These are phyloP conservation scores for Mustela nigripes DNA, from an alignment of 2,113 vertebrate genomes.

Conservation along the genomic window DNA sequence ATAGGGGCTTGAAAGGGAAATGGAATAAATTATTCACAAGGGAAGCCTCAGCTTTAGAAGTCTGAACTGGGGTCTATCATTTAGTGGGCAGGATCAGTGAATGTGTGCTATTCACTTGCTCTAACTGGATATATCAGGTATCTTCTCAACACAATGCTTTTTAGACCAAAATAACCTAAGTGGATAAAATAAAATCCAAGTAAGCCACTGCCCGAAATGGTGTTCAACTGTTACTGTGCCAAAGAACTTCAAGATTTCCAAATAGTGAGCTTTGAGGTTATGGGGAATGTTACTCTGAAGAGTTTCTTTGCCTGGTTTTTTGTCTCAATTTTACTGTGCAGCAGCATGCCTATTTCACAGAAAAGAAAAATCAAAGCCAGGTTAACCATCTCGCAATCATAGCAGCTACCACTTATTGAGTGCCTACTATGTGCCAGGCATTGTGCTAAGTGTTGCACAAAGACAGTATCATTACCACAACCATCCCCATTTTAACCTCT, in stretches of 20 bases:
- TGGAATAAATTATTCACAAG: conserved; percentile 81
- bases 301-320: background rate
- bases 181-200: background rate
- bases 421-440: background rate
- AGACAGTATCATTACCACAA: background rate
- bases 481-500: background rate
- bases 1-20: conserved; percentile 77
- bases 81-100: conserved; percentile 62
- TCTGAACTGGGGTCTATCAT: conserved; percentile 68
- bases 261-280: background rate
- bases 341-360: background rate
- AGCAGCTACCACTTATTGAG: background rate
- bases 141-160: conserved; percentile 65
- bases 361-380: background rate
- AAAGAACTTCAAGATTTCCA: conserved; percentile 15
- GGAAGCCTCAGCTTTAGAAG: conserved; percentile 74
- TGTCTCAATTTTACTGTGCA: background rate
- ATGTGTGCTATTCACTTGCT: conserved; percentile 15
- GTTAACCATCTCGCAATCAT: background rate
- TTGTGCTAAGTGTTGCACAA: background rate
- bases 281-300: background rate
- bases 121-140: conserved; percentile 57
- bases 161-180: conserved; percentile 64
- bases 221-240: background rate
- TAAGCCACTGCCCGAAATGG: conserved; percentile 32